Percentiles rank a stretch among this genome's conserved stretches.
Evolutionary conservation across 2,888 invertebrate species (phyloP).

Genomic region (Drosophila picticornis): DNA sequence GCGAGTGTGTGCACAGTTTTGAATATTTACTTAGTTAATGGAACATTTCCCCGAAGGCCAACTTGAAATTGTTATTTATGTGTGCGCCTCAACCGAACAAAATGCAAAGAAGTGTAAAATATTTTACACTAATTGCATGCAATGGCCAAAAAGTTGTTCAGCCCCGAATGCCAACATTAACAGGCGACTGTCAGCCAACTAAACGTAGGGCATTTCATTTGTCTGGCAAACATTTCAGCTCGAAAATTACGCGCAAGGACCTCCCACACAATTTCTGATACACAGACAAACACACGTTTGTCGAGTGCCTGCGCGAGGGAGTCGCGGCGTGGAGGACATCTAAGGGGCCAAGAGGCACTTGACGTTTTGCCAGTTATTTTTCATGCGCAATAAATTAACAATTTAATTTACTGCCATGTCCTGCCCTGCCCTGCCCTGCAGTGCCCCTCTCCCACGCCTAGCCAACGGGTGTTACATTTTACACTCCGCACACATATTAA

Average conservation of each 20-base stretch:
- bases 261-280: constrained; percentile 28
- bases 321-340: background rate
- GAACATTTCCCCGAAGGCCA: constrained; percentile 44
- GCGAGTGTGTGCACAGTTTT: constrained; percentile 3
- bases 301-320: background rate
- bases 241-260: constrained; percentile 40
- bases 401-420: constrained; percentile 72
- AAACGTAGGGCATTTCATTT: constrained; percentile 29
- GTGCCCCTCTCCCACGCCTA: background rate
- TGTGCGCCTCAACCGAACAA: constrained; percentile 29
- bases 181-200: constrained; percentile 22
- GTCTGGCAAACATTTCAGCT: constrained; percentile 21
- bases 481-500: constrained; percentile 12
- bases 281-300: constrained; percentile 21
- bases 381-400: constrained; percentile 77
- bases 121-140: constrained; percentile 63
- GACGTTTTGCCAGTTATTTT: constrained; percentile 73
- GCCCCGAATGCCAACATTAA: constrained; percentile 7
- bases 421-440: background rate
- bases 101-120: constrained; percentile 62
- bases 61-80: constrained; percentile 56
- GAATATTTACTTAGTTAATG: constrained; percentile 59
- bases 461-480: constrained; percentile 37
- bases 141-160: constrained; percentile 41
- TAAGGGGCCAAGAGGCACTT: constrained; percentile 21